Percentiles rank a stretch among this genome's conserved stretches.
Evolutionary conservation across 2,888 invertebrate genomes (phyloP).

Genomic region (Endomychus coccineus): DNA sequence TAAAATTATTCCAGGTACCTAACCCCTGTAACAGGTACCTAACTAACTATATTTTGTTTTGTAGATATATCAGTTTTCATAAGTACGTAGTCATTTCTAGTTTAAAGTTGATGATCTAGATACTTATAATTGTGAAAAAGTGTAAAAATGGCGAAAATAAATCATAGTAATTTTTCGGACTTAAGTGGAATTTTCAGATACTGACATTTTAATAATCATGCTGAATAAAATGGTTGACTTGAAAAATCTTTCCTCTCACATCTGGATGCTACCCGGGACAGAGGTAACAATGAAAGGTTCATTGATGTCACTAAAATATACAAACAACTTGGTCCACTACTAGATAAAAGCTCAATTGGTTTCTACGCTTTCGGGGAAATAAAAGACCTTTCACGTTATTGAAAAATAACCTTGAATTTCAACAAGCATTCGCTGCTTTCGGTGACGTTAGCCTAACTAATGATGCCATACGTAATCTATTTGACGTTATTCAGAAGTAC

Average conservation of each 20-base stretch:
- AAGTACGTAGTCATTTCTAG: too few species aligned
- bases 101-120: too few species aligned
- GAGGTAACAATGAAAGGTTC: slow-evolving; percentile 7
- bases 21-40: too few species aligned
- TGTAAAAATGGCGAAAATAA: too few species aligned
- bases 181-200: background rate
- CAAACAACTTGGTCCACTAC: slow-evolving; percentile 10
- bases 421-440: slow-evolving; percentile 19
- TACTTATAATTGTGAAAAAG: too few species aligned
- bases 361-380: slow-evolving; percentile 17
- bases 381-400: slow-evolving; percentile 14
- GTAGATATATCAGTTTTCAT: too few species aligned
- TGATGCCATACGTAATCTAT: slow-evolving; percentile 10
- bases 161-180: too few species aligned
- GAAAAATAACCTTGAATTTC: slow-evolving; percentile 17
- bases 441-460: slow-evolving; percentile 16
- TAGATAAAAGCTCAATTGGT: slow-evolving; percentile 15
- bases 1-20: too few species aligned
- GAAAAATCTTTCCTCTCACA: slow-evolving; percentile 6
- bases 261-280: slow-evolving; percentile 9
- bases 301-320: slow-evolving; percentile 8
- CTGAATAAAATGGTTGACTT: slow-evolving; percentile 6
- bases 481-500: slow-evolving; percentile 11
- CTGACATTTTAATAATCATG: slow-evolving; percentile 6
- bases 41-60: too few species aligned